Evolutionary conservation across 2,888 invertebrate genomes (phyloP).

Genomic region (Brachycybe producta): DNA sequence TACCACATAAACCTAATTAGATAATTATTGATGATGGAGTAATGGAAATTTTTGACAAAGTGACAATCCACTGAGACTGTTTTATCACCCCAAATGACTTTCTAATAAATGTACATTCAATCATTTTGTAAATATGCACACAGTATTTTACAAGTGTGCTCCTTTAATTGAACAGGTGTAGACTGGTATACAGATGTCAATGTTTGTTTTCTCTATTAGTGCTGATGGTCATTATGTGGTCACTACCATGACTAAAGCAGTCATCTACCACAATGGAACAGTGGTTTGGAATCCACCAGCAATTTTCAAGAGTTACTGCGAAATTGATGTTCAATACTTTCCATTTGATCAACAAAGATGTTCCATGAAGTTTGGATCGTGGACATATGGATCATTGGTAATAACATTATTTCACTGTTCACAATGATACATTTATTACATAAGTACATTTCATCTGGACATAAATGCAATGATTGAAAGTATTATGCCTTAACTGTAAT

Average conservation of each 20-base stretch:
- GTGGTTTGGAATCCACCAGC: slow-evolving; percentile 97
- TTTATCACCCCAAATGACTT: no score
- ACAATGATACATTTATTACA: background rate
- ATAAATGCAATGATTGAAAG: background rate
- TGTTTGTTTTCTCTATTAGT: slow-evolving; percentile 42
- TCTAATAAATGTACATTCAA: no score
- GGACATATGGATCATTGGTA: slow-evolving; percentile 91
- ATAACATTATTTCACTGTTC: slow-evolving; percentile 33
- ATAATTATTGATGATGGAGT: no score
- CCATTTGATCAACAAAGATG: slow-evolving; percentile 91
- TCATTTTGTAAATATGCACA: no score
- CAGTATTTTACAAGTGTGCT: no score
- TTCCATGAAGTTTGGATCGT: slow-evolving; percentile 89
- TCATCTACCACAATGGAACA: slow-evolving; percentile 80
- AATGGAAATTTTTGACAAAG: no score
- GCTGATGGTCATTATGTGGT: slow-evolving; percentile 97
- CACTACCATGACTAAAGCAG: slow-evolving; percentile 95
- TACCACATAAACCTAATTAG: no score
- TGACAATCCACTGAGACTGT: no score
- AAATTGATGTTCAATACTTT: slow-evolving; percentile 88
- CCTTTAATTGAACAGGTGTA: no score
- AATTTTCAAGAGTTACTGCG: slow-evolving; percentile 95
- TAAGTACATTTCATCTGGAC: background rate
- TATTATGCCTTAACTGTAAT: no score
- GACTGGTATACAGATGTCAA: no score